Evolutionary conservation across 2,888 invertebrate species (phyloP).

Genomic region (Acanthopleura granulata): DNA sequence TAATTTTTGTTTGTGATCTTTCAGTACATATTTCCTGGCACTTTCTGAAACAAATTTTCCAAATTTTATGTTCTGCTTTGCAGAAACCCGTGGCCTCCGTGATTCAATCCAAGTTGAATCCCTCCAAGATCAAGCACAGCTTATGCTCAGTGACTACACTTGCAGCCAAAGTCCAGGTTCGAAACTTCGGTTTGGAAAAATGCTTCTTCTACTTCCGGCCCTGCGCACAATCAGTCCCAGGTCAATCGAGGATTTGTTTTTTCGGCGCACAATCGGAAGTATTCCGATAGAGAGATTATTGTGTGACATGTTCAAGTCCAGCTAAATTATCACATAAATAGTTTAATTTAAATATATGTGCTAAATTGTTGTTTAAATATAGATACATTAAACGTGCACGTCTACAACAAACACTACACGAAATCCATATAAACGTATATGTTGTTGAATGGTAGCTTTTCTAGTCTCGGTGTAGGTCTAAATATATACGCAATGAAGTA

Average conservation of each 20-base stretch:
- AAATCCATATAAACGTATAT: no score
- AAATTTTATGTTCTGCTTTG: conserved; percentile 33
- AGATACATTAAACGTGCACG: not conserved
- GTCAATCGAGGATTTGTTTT: conserved; percentile 79
- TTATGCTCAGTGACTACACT: conserved; percentile 80
- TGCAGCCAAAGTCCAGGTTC: conserved; percentile 52
- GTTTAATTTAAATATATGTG: not conserved
- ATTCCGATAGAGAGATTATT: conserved; percentile 79
- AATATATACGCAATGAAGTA: no score
- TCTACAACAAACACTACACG: no score
- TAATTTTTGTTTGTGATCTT: not conserved
- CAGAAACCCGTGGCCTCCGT: conserved; percentile 77
- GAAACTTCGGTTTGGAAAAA: conserved; percentile 78
- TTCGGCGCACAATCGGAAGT: conserved; percentile 81
- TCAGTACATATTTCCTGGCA: not conserved
- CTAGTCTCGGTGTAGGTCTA: no score
- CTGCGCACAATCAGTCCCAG: conserved; percentile 72
- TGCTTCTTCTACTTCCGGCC: conserved; percentile 82
- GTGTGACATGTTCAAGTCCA: conserved; percentile 76
- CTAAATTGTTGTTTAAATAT: not conserved
- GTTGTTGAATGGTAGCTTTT: no score
- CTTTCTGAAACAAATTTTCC: not conserved
- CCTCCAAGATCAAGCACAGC: conserved; percentile 85
- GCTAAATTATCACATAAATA: conserved; percentile 34
- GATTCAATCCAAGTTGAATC: conserved; percentile 74